Evolutionary conservation across 2,113 vertebrate species (phyloP), one percentile per base, ranked within the genome.

Genomic region (Oceanites oceanicus): DNA sequence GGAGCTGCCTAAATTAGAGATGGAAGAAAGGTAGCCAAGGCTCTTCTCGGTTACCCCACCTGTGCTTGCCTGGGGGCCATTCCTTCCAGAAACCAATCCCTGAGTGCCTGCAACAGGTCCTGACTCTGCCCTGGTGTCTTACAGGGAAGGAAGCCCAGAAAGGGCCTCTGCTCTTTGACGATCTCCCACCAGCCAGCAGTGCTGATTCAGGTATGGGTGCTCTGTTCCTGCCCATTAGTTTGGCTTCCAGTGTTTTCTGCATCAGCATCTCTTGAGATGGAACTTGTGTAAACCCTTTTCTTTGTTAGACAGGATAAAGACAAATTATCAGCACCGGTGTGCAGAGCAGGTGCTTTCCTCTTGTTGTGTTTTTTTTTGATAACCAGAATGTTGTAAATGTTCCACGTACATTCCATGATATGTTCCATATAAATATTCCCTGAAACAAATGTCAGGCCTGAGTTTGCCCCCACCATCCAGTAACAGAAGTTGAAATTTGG

Each of bases 191-290:
- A 5, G 97, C 96, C 95, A 65, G 97, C 95, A 96, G 97, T 86
- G 72, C 96, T 83, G 96, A 96, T 94, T 96, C 98, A 98, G 98
- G 98, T 98, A 98, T 78, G 97, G 78, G 5, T 53, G n/a, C 53
- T 97, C 92, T 4, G 0, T 86, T 70, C 92, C 73, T 96, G 47
- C 15, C 15, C 17, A 0, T 40, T 36, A 6, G 11, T 38, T 81
- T 81, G 47, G 30, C 34, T 79, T 87, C 87, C 10, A 0, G 2
- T 95, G 89, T 92, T 96, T 96, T 96, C 58, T 86, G 95, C 86
- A 79, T 95, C 92, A 81, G 58, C 77, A 38, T 80, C 78, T 92
- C 88, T 86, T 94, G 50, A 68, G 86, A 75, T 94, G 80, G 90
- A 93, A 56, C 66, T 84, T 27, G 14, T 56, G 20, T 38, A 34